A percentile compares a stretch with the other conserved stretches of the same genome.
Evolutionary conservation across 1,140 invertebrate species (phyloP).

Genomic region (Samia ricini): DNA sequence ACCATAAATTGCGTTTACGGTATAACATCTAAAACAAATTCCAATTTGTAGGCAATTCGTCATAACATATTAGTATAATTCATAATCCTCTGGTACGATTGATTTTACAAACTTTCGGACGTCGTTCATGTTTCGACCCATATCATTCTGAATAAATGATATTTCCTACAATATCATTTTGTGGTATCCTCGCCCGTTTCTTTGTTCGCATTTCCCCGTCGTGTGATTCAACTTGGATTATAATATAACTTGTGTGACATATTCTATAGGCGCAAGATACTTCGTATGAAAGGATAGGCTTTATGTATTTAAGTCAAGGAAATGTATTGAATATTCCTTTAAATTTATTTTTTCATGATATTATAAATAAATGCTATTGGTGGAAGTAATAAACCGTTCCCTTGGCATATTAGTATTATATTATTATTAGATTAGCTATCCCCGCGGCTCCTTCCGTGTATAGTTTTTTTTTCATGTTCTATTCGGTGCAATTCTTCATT

Average conservation of each 20-base stretch:
- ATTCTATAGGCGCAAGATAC: neutral
- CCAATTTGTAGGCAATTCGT: neutral
- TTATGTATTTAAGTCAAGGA: neutral
- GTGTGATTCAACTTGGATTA: slow-evolving; percentile 5
- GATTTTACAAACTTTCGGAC: slow-evolving; percentile 25
- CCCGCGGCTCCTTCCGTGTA: too few species aligned
- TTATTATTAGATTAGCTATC: too few species aligned
- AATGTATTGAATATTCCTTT: neutral
- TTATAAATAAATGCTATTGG: neutral
- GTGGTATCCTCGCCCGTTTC: slow-evolving; percentile 5
- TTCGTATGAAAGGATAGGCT: neutral
- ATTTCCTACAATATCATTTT: slow-evolving; percentile 8
- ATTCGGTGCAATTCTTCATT: too few species aligned
- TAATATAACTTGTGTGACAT: neutral
- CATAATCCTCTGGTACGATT: slow-evolving; percentile 8
- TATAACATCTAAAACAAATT: neutral
- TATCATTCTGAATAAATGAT: slow-evolving; percentile 13
- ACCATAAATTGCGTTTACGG: too few species aligned
- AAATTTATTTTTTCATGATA: neutral
- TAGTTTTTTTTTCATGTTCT: too few species aligned
- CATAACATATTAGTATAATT: neutral
- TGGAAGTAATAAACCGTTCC: too few species aligned
- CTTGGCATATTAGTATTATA: too few species aligned
- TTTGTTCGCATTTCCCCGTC: slow-evolving; percentile 1
- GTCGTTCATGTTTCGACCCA: slow-evolving; percentile 8